Evolutionary conservation across 1,140 invertebrate species (phyloP), one percentile per base, ranked within the genome.

Genomic region (Macrosteles quadrilineatus): DNA sequence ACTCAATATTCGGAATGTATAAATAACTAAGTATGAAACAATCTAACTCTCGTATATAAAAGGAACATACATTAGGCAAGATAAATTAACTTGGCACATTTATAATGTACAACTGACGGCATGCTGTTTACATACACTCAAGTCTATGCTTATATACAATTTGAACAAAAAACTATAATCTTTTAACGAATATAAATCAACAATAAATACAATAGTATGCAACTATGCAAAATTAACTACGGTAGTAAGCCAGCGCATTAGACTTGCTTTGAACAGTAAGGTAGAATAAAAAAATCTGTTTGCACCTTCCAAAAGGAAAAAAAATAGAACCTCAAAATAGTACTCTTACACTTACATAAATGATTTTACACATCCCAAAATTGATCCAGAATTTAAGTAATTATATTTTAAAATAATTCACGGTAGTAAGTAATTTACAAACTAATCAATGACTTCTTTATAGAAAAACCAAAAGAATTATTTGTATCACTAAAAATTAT

Each of bases 51-150:
- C 6, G 12, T 25, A 9, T 21, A 21, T 59, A 2, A 59, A 59
- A 59, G 55, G 55, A 59, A 59, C 55, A 59, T 59, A 14, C 55
- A 59, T 59, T 59, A 21, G 55, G 55, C 55, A 59, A 59, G 55
- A 59, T 25, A 59, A 59, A 59, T 59, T 27, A 59, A 59, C 55
- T 59, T 59, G 55, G 55, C 55, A 59, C 55, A 59, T 59, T 50
- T 11, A 50, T 19, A 50, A 50, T 50, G 21, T 50, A 50, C 47
- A 50, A 50, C 2, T 25, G 23, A 59, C 27, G 27, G 55, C 55
- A 59, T 59, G 55, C 55, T 59, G 21, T 6, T 30, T 25, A 27
- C 21, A 25, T 27, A 25, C 27, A 27, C 55, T 59, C 21, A 59
- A 1, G 2, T 27, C 55, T 50, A 50, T 50, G 47, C n/a, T 23